These are phyloP conservation scores for Crocidura indochinensis DNA, from an alignment of 2,797 vertebrate species.

Conservation along the genomic window DNA sequence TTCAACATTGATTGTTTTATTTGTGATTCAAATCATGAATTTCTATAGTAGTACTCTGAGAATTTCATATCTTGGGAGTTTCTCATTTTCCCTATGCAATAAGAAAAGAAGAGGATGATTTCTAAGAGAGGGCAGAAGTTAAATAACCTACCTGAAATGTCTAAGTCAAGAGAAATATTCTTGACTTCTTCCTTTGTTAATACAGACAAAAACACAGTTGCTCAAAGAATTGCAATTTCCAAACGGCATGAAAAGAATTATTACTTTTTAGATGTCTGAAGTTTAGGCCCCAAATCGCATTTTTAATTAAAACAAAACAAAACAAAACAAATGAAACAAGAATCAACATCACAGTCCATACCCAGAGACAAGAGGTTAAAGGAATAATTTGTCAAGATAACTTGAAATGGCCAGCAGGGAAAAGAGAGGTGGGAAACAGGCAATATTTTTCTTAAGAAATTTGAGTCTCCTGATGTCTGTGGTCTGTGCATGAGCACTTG, in stretches of 20 bases:
- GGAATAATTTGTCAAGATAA: conserved; percentile 26
- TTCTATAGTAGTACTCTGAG: conserved; percentile 54
- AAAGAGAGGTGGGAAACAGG: background rate
- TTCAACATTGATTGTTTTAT: background rate
- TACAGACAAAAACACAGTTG: background rate
- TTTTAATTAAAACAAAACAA: background rate
- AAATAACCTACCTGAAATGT: conserved; percentile 46
- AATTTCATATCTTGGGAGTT: conserved; percentile 27
- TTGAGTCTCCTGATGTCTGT: background rate
- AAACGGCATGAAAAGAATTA: conserved; percentile 47
- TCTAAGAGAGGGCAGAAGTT: conserved; percentile 25
- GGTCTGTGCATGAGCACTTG: too few species aligned
- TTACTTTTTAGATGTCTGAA: conserved; percentile 31
- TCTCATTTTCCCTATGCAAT: conserved; percentile 23
- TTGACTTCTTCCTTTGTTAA: conserved; percentile 47
- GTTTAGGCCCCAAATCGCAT: conserved; percentile 26
- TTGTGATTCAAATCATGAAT: conserved; percentile 18
- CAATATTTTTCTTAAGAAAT: background rate
- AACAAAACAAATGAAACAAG: background rate
- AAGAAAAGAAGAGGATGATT: background rate
- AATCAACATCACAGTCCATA: conserved; percentile 47
- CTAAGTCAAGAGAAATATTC: conserved; percentile 10
- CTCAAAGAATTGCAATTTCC: conserved; percentile 29
- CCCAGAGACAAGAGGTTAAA: background rate
- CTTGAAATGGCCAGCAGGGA: conserved; percentile 10